Evolutionary conservation across 2,888 invertebrate genomes (phyloP).

Genomic region (Allygus modestus): DNA sequence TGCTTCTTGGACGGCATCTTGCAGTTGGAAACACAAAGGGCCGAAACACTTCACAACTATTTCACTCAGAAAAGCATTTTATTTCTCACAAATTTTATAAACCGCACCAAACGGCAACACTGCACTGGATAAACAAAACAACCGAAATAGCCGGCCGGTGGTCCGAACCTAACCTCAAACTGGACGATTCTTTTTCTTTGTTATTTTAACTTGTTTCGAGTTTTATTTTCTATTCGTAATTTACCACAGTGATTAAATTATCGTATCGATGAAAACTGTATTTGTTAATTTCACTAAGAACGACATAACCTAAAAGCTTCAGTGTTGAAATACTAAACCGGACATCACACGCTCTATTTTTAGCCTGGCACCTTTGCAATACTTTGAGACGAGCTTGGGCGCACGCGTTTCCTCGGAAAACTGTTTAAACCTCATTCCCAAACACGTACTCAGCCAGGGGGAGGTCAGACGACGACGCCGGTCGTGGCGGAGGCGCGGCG

Average conservation of each 20-base stretch:
- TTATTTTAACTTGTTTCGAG: neutral
- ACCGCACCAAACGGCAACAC: slow-evolving; percentile 50
- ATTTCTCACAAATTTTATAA: slow-evolving; percentile 11
- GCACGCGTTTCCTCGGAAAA: slow-evolving; percentile 44
- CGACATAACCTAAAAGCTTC: slow-evolving; percentile 22
- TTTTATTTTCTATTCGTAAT: neutral
- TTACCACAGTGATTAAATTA: neutral
- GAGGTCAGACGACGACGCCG: neutral
- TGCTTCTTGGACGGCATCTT: slow-evolving; percentile 91
- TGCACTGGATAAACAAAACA: slow-evolving; percentile 55
- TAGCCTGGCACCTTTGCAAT: slow-evolving; percentile 50
- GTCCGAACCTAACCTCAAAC: slow-evolving; percentile 23
- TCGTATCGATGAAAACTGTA: neutral
- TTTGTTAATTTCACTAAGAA: neutral
- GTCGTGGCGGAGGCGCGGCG: neutral
- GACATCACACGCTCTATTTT: neutral
- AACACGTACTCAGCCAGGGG: slow-evolving; percentile 19
- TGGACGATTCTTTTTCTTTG: neutral
- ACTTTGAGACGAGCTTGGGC: neutral
- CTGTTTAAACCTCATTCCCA: slow-evolving; percentile 49
- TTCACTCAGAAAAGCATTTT: neutral
- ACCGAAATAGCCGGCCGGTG: slow-evolving; percentile 49
- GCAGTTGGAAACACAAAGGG: neutral
- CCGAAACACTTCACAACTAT: slow-evolving; percentile 7
- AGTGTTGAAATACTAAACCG: slow-evolving; percentile 18